Conservation (phyloP, 2,888 invertebrate genomes). For the Agrenia bidenticulata region DNA sequence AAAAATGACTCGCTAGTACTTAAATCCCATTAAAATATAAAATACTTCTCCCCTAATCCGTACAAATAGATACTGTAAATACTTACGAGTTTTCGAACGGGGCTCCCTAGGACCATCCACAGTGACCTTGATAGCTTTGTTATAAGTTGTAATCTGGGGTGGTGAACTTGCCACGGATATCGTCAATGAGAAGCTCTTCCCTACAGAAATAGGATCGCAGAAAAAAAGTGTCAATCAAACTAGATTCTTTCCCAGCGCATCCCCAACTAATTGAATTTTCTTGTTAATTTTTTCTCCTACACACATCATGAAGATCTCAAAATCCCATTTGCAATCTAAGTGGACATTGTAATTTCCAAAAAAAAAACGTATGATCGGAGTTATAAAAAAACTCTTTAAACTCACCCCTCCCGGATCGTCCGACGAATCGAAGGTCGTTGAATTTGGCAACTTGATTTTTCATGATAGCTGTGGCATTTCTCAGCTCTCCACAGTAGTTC, state of each 20-base stretch:
- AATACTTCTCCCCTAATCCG: too few species aligned
- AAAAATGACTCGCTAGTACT: too few species aligned
- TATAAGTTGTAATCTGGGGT: conserved; percentile 93
- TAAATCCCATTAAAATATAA: too few species aligned
- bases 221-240: background rate
- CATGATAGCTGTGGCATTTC: conserved; percentile 94
- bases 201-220: conserved; percentile 61
- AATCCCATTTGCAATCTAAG: too few species aligned
- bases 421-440: conserved; percentile 97
- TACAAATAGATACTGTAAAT: background rate
- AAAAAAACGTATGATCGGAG: too few species aligned
- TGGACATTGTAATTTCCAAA: too few species aligned
- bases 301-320: too few species aligned
- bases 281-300: too few species aligned
- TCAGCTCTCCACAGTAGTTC: conserved; percentile 91
- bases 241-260: too few species aligned
- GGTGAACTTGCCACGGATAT: conserved; percentile 92
- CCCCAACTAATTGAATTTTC: too few species aligned
- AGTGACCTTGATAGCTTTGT: conserved; percentile 96
- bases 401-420: conserved; percentile 95
- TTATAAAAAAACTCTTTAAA: too few species aligned
- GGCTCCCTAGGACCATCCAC: conserved; percentile 97
- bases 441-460: conserved; percentile 99
- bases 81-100: conserved; percentile 89
- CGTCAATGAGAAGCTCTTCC: conserved; percentile 95